These are phyloP conservation scores for Sarcophaga subvicina DNA, from an alignment of 2,888 invertebrate genomes.

Conservation along the genomic window DNA sequence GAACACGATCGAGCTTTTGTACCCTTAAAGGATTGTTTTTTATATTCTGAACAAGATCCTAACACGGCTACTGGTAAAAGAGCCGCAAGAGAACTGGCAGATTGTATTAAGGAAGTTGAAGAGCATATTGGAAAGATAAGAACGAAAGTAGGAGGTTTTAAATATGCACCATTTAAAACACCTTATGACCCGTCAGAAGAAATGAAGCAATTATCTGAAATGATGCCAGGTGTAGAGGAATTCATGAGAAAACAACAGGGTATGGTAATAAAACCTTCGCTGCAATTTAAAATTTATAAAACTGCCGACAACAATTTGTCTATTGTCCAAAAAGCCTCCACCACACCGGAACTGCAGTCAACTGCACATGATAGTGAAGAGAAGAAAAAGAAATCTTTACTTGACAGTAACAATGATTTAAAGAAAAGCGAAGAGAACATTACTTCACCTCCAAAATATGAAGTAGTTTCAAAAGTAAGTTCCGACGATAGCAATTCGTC, in stretches of 20 bases:
- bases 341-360: conserved; percentile 51
- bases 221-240: conserved; percentile 83
- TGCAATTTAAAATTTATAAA: conserved; percentile 81
- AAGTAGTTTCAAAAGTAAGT: conserved; percentile 76
- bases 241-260: conserved; percentile 75
- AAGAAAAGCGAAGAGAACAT: conserved; percentile 27
- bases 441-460: conserved; percentile 74
- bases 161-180: conserved; percentile 88
- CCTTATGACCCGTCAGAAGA: conserved; percentile 86
- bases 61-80: conserved; percentile 82
- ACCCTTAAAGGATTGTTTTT: conserved; percentile 90
- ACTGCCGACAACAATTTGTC: conserved; percentile 80
- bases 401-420: conserved; percentile 42
- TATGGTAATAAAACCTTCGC: conserved; percentile 76
- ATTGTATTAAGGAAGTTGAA: conserved; percentile 88
- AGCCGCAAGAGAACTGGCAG: conserved; percentile 83
- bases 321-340: conserved; percentile 78
- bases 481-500: conserved; percentile 75
- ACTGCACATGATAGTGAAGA: conserved; percentile 39
- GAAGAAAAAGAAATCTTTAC: conserved; percentile 54
- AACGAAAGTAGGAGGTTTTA: conserved; percentile 87
- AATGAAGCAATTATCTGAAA: conserved; percentile 85
- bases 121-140: conserved; percentile 89
- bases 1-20: conserved; percentile 97
- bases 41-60: conserved; percentile 90